Percentiles rank a stretch among this genome's conserved stretches.
These are phyloP conservation scores for Hypolimnas misippus DNA, from an alignment of 2,888 invertebrate species.

Conservation along the genomic window DNA sequence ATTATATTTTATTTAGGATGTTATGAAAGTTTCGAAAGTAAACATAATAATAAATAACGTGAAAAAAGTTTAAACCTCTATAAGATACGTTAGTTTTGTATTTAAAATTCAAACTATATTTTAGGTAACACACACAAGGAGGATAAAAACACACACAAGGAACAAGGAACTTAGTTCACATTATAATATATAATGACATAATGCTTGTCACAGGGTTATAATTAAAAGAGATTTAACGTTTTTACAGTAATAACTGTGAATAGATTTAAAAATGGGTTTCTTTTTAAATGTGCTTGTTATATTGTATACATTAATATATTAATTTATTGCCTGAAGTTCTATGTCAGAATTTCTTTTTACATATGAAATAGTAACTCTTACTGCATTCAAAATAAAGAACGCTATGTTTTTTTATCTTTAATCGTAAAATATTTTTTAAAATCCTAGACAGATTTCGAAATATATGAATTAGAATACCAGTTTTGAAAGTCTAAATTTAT, in stretches of 20 bases:
- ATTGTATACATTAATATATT: neutral
- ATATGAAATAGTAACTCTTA: neutral
- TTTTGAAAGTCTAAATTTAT: constrained; percentile 9
- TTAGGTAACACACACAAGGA: too few species aligned
- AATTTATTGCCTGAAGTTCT: constrained; percentile 1
- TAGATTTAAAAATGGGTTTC: neutral
- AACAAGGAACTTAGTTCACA: too few species aligned
- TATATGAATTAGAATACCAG: constrained; percentile 6
- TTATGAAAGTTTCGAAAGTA: too few species aligned
- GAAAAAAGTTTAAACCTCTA: too few species aligned
- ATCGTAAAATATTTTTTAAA: neutral
- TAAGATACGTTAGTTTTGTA: too few species aligned
- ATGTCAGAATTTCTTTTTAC: neutral
- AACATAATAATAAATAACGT: too few species aligned
- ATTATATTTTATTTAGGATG: too few species aligned
- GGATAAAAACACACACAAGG: too few species aligned
- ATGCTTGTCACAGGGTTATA: too few species aligned
- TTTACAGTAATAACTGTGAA: neutral
- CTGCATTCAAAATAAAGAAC: neutral
- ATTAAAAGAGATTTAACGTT: too few species aligned
- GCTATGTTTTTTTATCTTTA: neutral
- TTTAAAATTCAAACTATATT: too few species aligned
- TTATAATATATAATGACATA: too few species aligned
- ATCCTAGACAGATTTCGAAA: neutral
- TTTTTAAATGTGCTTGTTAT: neutral